phyloP scores from a whole-genome alignment of 2,888 invertebrate species.

The Drosophila hamatofila region DNA sequence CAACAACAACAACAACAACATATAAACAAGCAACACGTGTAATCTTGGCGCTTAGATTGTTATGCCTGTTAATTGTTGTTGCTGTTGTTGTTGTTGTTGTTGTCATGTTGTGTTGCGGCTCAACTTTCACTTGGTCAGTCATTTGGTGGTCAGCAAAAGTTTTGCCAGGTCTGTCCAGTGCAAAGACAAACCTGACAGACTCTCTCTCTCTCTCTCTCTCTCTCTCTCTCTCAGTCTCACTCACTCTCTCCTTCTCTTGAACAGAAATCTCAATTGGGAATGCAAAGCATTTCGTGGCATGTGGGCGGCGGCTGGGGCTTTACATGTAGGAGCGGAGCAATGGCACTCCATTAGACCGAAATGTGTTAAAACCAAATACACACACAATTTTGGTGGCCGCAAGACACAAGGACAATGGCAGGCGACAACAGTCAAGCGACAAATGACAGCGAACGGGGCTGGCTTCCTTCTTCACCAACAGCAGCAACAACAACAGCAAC shows the following conservation, averaged over 20 bases:
- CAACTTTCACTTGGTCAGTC: constrained; percentile 71
- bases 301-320: constrained; percentile 15
- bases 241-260: background rate
- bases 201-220: background rate
- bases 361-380: constrained; percentile 68
- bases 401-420: constrained; percentile 62
- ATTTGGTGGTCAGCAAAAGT: constrained; percentile 68
- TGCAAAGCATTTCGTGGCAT: constrained; percentile 44
- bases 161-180: constrained; percentile 44
- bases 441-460: constrained; percentile 35
- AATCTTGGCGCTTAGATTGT: constrained; percentile 59
- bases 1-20: constrained; percentile 30
- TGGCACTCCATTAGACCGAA: constrained; percentile 70
- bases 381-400: constrained; percentile 51
- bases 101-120: constrained; percentile 49
- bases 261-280: constrained; percentile 44
- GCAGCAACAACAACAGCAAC: constrained; percentile 3
- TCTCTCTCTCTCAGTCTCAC: too few relatives aligned
- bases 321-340: constrained; percentile 46
- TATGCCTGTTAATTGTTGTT: constrained; percentile 58
- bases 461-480: constrained; percentile 7
- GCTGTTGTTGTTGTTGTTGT: constrained; percentile 40
- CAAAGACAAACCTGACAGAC: constrained; percentile 12
- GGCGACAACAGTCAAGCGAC: constrained; percentile 56
- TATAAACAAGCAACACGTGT: constrained; percentile 50